Percentiles rank a stretch among this genome's conserved stretches.
These are phyloP conservation scores for Petrocephalus microphthalmus DNA, from an alignment of 2,113 vertebrate species.

Conservation along the genomic window DNA sequence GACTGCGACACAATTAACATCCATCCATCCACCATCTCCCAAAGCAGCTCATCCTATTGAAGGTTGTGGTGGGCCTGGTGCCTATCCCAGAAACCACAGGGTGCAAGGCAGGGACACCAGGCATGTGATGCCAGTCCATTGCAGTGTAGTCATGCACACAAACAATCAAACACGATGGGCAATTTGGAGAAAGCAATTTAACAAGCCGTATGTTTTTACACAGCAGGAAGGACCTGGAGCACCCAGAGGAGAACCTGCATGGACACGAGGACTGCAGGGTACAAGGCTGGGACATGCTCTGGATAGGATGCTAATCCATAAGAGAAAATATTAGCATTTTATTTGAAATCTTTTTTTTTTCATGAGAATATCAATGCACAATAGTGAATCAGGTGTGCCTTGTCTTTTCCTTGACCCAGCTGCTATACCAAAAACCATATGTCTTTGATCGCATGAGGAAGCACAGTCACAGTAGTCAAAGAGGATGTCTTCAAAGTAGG, in stretches of 20 bases:
- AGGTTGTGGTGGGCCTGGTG: neutral
- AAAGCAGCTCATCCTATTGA: neutral
- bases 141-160: neutral
- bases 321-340: neutral
- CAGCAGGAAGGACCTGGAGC: neutral
- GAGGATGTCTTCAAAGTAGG: neutral
- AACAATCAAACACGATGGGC: neutral
- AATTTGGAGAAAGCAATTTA: neutral
- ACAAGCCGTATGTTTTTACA: neutral
- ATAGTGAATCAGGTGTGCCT: neutral
- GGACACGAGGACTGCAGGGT: neutral
- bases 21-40: neutral
- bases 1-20: neutral
- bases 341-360: neutral
- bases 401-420: neutral
- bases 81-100: neutral
- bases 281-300: neutral
- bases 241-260: neutral
- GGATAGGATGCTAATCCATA: neutral
- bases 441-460: neutral
- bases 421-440: neutral
- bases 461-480: neutral
- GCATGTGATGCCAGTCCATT: neutral
- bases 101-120: neutral
- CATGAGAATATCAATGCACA: neutral